These are phyloP conservation scores for Parasteatoda tepidariorum DNA, from an alignment of 1,140 invertebrate species.

Conservation along the genomic window DNA sequence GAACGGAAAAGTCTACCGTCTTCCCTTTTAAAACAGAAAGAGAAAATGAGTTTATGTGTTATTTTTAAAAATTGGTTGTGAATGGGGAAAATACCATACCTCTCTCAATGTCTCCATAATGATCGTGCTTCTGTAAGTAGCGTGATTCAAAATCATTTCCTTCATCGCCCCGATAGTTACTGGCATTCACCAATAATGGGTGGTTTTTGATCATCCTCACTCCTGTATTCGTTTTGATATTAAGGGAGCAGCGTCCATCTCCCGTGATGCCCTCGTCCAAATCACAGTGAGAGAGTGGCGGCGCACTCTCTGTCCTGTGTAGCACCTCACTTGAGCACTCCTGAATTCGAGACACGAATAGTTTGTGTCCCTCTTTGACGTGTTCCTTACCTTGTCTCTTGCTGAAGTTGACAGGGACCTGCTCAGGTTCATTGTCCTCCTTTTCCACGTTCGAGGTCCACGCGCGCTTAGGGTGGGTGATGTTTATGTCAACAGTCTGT, in stretches of 20 bases:
- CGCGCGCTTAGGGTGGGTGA: conserved; percentile 45
- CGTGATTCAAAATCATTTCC: conserved; percentile 8
- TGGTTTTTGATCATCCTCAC: conserved; percentile 34
- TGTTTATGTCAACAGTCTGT: not conserved
- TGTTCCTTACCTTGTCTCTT: not conserved
- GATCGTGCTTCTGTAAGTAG: not conserved
- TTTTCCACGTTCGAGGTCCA: conserved; percentile 29
- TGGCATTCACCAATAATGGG: conserved; percentile 7
- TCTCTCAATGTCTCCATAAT: not conserved
- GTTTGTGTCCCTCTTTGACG: conserved; percentile 88
- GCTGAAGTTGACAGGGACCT: conserved; percentile 4
- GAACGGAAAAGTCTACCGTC: conserved; percentile 71
- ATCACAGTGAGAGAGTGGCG: not conserved
- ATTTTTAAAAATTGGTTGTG: not conserved
- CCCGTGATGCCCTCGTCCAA: not conserved
- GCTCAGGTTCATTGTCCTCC: conserved; percentile 26
- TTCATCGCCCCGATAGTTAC: not conserved
- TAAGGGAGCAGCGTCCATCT: conserved; percentile 22
- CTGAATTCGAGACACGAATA: too few relatives aligned
- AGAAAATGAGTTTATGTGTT: not conserved
- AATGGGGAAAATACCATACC: conserved; percentile 19
- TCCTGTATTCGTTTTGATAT: conserved; percentile 32
- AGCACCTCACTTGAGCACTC: too few relatives aligned
- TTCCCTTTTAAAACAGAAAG: conserved; percentile 68
- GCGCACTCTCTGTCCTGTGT: not conserved